phyloP scores from a whole-genome alignment of 2,888 invertebrate genomes.

The Elegia similella region DNA sequence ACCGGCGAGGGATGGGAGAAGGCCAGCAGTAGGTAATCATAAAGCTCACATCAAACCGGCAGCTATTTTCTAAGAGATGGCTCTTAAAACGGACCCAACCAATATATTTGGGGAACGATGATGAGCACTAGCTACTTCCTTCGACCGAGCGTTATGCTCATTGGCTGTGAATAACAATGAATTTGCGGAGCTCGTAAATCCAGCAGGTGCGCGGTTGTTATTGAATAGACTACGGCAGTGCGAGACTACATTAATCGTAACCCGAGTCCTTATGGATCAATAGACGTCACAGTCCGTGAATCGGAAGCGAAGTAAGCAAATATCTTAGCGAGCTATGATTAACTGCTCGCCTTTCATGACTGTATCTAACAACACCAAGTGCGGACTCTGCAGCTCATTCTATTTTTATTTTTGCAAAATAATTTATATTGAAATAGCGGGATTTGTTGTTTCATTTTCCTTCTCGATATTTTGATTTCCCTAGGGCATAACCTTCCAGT shows the following conservation, averaged over 20 bases:
- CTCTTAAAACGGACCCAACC: slow-evolving; percentile 28
- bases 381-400: not conserved
- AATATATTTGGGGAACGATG: slow-evolving; percentile 31
- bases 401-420: not conserved
- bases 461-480: slow-evolving; percentile 22
- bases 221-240: slow-evolving; percentile 61
- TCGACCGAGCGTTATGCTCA: slow-evolving; percentile 51
- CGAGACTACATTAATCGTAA: slow-evolving; percentile 60
- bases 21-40: slow-evolving; percentile 26
- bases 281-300: slow-evolving; percentile 34
- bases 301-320: slow-evolving; percentile 16
- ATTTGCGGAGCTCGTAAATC: slow-evolving; percentile 69
- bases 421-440: slow-evolving; percentile 3
- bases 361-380: not conserved
- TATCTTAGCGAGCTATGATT: slow-evolving; percentile 8
- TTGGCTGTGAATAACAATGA: slow-evolving; percentile 70
- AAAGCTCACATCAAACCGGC: slow-evolving; percentile 29
- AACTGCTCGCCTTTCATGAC: slow-evolving; percentile 1
- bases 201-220: slow-evolving; percentile 65
- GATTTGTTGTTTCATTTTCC: slow-evolving; percentile 12
- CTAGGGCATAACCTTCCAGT: slow-evolving; percentile 20
- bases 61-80: slow-evolving; percentile 28
- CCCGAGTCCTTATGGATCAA: slow-evolving; percentile 51
- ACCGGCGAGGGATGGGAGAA: slow-evolving; percentile 23
- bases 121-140: slow-evolving; percentile 40